Evolutionary conservation across 2,113 vertebrate genomes (phyloP).

Genomic region (Cephalopterus ornatus): DNA sequence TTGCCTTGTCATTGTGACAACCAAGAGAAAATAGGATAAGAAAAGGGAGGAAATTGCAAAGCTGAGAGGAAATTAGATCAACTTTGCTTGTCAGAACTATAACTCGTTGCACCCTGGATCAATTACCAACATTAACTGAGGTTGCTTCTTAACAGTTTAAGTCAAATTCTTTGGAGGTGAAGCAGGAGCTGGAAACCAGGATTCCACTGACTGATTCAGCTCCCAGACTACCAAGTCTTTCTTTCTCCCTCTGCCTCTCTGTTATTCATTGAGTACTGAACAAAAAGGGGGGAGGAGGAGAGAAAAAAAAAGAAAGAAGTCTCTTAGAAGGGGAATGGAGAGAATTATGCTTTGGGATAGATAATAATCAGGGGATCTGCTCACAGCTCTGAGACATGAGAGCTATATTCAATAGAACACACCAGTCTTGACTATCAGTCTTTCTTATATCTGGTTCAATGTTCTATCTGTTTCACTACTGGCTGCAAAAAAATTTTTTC

Average conservation of each 20-base stretch:
- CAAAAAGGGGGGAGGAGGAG: too few relatives aligned
- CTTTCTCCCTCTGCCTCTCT: neutral
- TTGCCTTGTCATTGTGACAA: conserved; percentile 55
- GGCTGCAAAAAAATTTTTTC: neutral
- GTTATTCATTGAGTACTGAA: neutral
- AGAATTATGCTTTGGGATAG: neutral
- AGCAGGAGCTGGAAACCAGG: neutral
- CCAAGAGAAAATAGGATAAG: conserved; percentile 30
- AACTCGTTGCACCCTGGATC: conserved; percentile 30
- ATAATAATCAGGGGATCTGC: neutral
- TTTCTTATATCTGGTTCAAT: neutral
- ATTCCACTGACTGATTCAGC: neutral
- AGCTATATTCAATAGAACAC: neutral
- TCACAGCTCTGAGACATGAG: neutral
- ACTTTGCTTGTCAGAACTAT: conserved; percentile 53
- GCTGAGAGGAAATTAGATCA: conserved; percentile 61
- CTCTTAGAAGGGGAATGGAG: neutral
- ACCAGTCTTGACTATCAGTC: neutral
- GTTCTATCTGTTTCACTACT: neutral
- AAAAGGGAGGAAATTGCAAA: conserved; percentile 60
- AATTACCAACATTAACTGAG: conserved; percentile 37
- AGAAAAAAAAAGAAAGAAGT: neutral
- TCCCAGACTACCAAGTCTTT: neutral
- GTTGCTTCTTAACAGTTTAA: conserved; percentile 4
- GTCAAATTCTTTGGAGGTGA: neutral